A percentile compares a stretch with the other conserved stretches of the same genome.
These are phyloP conservation scores for Lamellibrachia columna DNA, from an alignment of 2,888 invertebrate genomes.

Conservation along the genomic window DNA sequence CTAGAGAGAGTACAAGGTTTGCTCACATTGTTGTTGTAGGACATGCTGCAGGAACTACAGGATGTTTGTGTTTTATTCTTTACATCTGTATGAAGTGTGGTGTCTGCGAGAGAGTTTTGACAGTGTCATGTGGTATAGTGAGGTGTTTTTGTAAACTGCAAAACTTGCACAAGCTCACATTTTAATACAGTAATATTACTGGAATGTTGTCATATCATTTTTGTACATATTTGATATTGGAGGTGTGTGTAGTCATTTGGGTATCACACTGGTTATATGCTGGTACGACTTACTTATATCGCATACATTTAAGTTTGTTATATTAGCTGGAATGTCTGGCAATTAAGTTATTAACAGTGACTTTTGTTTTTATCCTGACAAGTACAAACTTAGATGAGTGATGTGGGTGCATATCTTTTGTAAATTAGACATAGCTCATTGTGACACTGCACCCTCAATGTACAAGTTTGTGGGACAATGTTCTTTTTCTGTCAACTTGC, in stretches of 20 bases:
- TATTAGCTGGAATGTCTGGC: background rate
- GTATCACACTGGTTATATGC: background rate
- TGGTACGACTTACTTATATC: background rate
- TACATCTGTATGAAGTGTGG: background rate
- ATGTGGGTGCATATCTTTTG: background rate
- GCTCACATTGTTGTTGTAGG: background rate
- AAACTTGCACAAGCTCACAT: background rate
- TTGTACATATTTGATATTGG: background rate
- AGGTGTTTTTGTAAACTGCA: background rate
- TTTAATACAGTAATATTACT: background rate
- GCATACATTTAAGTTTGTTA: background rate
- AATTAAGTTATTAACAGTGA: background rate
- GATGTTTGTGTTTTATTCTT: background rate
- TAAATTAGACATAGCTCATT: background rate
- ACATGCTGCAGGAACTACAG: background rate
- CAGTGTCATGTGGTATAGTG: background rate
- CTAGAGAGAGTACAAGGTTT: background rate
- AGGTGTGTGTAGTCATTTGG: too few relatives aligned
- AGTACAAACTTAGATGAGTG: background rate
- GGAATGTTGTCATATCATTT: background rate
- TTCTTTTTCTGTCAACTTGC: background rate
- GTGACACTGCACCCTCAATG: background rate
- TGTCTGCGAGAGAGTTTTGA: background rate
- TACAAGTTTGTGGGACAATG: background rate
- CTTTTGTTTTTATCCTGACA: background rate